These are phyloP conservation scores for Leptinotarsa defecta DNA, from an alignment of 1,140 invertebrate species.

Conservation along the genomic window DNA sequence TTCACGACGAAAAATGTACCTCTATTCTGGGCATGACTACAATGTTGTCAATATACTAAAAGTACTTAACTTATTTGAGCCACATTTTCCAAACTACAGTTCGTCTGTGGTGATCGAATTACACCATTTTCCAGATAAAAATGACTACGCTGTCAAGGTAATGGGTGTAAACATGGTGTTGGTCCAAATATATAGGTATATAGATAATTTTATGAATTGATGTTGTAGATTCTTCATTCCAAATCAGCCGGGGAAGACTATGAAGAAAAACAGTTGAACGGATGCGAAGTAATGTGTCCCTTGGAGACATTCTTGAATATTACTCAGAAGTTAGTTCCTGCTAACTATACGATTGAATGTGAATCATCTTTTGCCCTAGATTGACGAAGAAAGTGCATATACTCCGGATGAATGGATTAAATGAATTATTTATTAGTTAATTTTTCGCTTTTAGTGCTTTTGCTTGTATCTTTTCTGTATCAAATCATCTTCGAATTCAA, in stretches of 20 bases:
- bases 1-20: conserved; percentile 45
- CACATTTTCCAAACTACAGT: conserved; percentile 55
- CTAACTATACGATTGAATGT: conserved; percentile 49
- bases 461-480: too few relatives aligned
- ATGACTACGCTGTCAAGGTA: conserved; percentile 39
- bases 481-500: too few relatives aligned
- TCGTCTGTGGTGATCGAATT: conserved; percentile 55
- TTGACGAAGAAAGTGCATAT: conserved; percentile 5
- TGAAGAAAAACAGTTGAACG: conserved; percentile 34
- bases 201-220: neutral
- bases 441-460: too few relatives aligned
- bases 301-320: conserved; percentile 41
- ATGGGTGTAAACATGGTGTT: neutral
- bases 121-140: conserved; percentile 54
- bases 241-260: conserved; percentile 35
- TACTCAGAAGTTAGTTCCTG: conserved; percentile 39
- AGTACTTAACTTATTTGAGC: conserved; percentile 63
- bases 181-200: neutral
- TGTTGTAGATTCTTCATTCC: conserved; percentile 41
- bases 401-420: too few relatives aligned
- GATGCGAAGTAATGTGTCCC: conserved; percentile 43
- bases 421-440: too few relatives aligned
- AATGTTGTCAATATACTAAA: conserved; percentile 69
- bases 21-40: conserved; percentile 72
- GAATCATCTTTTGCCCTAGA: conserved; percentile 38